Evolutionary conservation across 2,113 vertebrate species (phyloP).

Genomic region (Sinocyclocheilus grahami): DNA sequence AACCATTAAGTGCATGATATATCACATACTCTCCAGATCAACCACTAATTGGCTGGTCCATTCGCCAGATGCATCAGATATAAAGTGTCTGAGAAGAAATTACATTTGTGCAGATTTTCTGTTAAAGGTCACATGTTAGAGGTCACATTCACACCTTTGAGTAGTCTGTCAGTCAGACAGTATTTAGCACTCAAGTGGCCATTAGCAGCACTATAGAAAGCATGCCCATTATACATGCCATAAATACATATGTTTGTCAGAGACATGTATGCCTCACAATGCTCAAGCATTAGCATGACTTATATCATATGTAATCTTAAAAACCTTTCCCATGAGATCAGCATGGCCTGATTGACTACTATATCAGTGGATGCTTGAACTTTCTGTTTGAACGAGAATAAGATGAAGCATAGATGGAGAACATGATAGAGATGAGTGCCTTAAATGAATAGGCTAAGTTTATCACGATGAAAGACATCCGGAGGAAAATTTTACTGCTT

Average conservation of each 20-base stretch:
- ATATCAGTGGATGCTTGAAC: not conserved
- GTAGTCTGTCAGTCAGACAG: not conserved
- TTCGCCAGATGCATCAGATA: not conserved
- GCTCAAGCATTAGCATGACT: not conserved
- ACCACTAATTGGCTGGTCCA: conserved; percentile 1
- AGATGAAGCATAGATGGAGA: not conserved
- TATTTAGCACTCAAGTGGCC: conserved; percentile 18
- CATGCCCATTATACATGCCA: not conserved
- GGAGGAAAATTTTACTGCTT: not conserved
- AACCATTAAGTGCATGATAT: not conserved
- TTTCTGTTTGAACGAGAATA: not conserved
- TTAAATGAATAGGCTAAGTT: not conserved
- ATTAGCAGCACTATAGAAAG: conserved; percentile 13
- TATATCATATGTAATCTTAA: not conserved
- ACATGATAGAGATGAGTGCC: not conserved
- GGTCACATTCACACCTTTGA: conserved; percentile 11
- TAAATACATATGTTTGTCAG: not conserved
- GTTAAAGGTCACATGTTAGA: not conserved
- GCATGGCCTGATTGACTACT: not conserved
- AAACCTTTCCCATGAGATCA: not conserved
- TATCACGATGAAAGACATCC: not conserved
- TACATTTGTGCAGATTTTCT: not conserved
- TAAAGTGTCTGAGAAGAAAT: not conserved
- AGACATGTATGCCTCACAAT: not conserved
- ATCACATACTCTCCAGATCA: not conserved